Evolutionary conservation across 2,888 invertebrate genomes (phyloP).

Genomic region (Parasteatoda lunata): DNA sequence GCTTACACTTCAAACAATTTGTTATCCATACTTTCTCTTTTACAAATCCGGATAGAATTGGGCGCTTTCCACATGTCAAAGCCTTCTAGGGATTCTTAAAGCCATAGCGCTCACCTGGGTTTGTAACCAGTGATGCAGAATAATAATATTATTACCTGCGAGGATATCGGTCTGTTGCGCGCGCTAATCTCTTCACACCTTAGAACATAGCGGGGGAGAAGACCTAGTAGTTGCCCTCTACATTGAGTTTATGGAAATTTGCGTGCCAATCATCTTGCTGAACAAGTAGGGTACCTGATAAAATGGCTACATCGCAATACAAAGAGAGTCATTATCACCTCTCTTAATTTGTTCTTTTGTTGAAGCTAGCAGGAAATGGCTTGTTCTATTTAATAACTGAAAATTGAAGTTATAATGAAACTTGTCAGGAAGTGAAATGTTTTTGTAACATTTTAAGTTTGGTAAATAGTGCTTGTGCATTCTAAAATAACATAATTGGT

Average conservation of each 20-base stretch:
- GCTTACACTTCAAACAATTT: too few species aligned
- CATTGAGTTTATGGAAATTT: conserved; percentile 3
- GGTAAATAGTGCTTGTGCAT: too few species aligned
- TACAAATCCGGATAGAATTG: too few species aligned
- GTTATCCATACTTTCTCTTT: too few species aligned
- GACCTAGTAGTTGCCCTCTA: not conserved
- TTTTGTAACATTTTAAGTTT: too few species aligned
- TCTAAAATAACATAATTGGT: too few species aligned
- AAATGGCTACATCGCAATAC: not conserved
- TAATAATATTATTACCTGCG: conserved; percentile 17
- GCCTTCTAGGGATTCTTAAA: conserved; percentile 12
- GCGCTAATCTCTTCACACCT: conserved; percentile 57
- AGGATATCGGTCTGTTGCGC: conserved; percentile 31
- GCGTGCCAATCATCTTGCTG: conserved; percentile 24
- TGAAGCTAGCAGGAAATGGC: not conserved
- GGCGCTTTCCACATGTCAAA: conserved; percentile 45
- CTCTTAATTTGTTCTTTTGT: not conserved
- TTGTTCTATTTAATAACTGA: too few species aligned
- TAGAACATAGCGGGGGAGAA: conserved; percentile 5
- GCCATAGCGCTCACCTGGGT: not conserved
- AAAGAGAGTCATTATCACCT: not conserved
- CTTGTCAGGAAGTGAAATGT: too few species aligned
- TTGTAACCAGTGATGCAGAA: not conserved
- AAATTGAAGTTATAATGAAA: too few species aligned
- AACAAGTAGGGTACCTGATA: conserved; percentile 33